Evolutionary conservation across 2,797 vertebrate species (phyloP).

Genomic region (Eospalax fontanierii): DNA sequence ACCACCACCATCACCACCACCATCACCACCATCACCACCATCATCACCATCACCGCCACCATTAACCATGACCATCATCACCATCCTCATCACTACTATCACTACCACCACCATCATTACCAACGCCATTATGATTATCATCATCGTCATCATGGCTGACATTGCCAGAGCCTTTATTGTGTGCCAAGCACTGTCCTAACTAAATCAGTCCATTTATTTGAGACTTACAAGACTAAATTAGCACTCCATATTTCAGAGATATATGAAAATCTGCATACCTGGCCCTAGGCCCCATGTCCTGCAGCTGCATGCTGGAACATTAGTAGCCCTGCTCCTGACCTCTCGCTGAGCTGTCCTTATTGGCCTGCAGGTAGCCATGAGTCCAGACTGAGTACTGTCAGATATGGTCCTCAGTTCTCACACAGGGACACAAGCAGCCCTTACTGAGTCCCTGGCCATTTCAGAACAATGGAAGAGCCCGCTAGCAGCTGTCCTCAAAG

Average conservation of each 20-base stretch:
- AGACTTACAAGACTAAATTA: neutral
- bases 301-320: neutral
- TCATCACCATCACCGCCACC: rapidly evolving
- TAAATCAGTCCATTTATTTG: neutral
- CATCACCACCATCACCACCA: no score
- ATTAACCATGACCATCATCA: neutral
- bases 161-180: neutral
- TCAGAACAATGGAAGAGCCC: neutral
- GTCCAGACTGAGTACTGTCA: neutral
- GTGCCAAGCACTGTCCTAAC: neutral
- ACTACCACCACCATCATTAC: neutral
- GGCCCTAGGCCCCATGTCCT: no score
- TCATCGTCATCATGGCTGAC: neutral
- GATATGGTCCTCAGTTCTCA: no score
- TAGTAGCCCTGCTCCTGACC: neutral
- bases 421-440: neutral
- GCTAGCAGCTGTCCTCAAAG: neutral
- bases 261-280: neutral
- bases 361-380: neutral
- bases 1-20: neutral
- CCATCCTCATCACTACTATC: rapidly evolving
- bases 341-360: neutral
- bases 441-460: neutral
- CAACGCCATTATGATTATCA: no score
- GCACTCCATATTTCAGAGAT: neutral